A percentile compares a stretch with the other conserved stretches of the same genome.
Conservation (phyloP, 23 tunicate genomes). For the Halocynthia roretzi region DNA sequence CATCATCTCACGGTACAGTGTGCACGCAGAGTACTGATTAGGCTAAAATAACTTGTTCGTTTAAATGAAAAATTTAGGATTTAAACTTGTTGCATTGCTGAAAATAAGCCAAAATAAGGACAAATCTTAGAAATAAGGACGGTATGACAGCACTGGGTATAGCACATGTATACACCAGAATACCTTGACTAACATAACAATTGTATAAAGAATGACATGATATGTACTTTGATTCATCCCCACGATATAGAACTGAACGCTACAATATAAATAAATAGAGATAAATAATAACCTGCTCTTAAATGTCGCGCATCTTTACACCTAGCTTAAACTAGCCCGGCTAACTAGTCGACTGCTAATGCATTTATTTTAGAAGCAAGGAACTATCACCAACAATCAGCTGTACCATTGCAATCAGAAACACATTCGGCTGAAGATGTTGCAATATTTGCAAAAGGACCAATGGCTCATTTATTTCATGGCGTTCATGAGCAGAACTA, state of each 20-base stretch:
- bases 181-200: too few species aligned
- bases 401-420: constrained; percentile 4
- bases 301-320: not conserved
- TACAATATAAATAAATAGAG: not conserved
- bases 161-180: too few species aligned
- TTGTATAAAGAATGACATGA: too few species aligned
- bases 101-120: too few species aligned
- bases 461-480: constrained; percentile 20
- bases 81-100: too few species aligned
- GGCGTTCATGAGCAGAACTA: constrained; percentile 16
- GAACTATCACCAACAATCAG: constrained; percentile 10
- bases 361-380: not conserved
- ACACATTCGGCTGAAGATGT: constrained; percentile 21
- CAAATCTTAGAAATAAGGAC: too few species aligned
- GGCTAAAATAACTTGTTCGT: too few species aligned
- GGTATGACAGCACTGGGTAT: too few species aligned
- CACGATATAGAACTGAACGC: not conserved
- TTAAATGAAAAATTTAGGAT: too few species aligned
- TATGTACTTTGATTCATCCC: not conserved
- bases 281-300: too few species aligned
- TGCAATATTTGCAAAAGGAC: constrained; percentile 14
- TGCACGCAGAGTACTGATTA: too few species aligned
- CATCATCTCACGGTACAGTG: too few species aligned
- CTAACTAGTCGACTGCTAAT: not conserved
- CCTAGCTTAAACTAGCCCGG: not conserved